A percentile compares a stretch with the other conserved stretches of the same genome.
Evolutionary conservation across 2,113 vertebrate species (phyloP).

Genomic region (Macroglossus sobrinus): DNA sequence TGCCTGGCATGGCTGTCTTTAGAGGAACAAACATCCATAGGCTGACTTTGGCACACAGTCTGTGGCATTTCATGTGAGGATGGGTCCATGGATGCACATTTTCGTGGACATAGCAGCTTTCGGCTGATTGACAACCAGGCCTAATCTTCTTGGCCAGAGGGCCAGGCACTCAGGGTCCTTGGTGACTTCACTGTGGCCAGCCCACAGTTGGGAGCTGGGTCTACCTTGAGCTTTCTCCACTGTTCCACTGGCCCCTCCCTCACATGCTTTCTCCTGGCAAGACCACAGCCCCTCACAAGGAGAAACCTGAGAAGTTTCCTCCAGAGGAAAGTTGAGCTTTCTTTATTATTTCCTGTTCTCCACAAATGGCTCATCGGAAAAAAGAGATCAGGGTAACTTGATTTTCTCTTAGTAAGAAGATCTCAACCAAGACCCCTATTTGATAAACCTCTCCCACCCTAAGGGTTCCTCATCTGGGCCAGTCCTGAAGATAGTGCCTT

Average conservation of each 20-base stretch:
- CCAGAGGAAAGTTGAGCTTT: not conserved
- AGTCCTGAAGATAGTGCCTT: not conserved
- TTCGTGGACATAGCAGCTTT: not conserved
- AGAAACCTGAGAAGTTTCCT: not conserved
- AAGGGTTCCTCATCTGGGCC: not conserved
- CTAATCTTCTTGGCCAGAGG: not conserved
- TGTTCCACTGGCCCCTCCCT: not conserved
- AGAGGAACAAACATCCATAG: not conserved
- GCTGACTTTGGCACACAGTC: not conserved
- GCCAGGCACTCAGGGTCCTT: not conserved
- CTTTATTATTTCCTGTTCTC: not conserved
- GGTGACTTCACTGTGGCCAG: not conserved
- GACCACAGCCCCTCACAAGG: not conserved
- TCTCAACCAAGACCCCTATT: not conserved
- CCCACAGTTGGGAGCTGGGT: accelerated
- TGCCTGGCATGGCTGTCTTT: not conserved
- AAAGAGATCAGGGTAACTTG: not conserved
- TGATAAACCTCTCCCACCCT: not conserved
- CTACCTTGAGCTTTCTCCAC: not conserved
- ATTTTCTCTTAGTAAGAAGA: not conserved
- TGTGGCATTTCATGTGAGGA: not conserved
- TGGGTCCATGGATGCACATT: not conserved
- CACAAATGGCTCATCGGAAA: not conserved
- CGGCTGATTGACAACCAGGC: not conserved
- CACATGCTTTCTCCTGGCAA: not conserved